Evolutionary conservation across 53 echinoderm and acorn worm genomes (phyloP), one percentile per base, ranked within the genome.

Genomic region (Mesocentrotus franciscanus): DNA sequence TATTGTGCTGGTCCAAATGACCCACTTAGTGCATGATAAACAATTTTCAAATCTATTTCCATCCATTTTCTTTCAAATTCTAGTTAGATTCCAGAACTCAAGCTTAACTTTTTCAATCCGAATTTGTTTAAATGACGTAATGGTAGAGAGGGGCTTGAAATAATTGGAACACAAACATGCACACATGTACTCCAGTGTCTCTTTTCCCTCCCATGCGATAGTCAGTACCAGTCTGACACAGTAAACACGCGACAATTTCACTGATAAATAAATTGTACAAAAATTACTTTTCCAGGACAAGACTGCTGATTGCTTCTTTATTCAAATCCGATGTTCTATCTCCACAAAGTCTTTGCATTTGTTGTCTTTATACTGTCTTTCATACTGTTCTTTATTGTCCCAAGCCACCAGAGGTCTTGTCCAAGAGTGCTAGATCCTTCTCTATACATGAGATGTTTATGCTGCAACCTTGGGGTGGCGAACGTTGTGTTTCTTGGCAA

Each of bases 401-500:
- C 1, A 81, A 81, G 81, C 33, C 22, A 81, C 18, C 22, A 81
- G 81, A 81, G 16, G 42, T 36, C 79, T 17, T 39, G 42, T 39
- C 81, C 81, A 81, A 81, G 81, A 81, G 36, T 42, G 42, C 42
- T 81, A 81, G 81, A 81, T 36, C 81, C 81, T 22, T 81, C 81
- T 93, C n/a, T 93, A 18, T 59, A 10, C 72, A 75, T 72, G 74
- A 75, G 74, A 60, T 36, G 42, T 94, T 35, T 93, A 94, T 61
- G 74, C 27, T 60, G 32, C 27, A 36, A 61, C 33, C 39, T 94
- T 94, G 61, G 94, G 94, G 94, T 94, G 96, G 32, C 98, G 89
- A 64, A 93, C 97, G 96, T 98, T 98, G 96, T 97, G 97, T 89
- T 98, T 98, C 97, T 98, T 98, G 96, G 99, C 99, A 96, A 98